Evolutionary conservation across 2,888 invertebrate genomes (phyloP), one percentile per base, ranked within the genome.

Genomic region (Chymomyza fuscimana): DNA sequence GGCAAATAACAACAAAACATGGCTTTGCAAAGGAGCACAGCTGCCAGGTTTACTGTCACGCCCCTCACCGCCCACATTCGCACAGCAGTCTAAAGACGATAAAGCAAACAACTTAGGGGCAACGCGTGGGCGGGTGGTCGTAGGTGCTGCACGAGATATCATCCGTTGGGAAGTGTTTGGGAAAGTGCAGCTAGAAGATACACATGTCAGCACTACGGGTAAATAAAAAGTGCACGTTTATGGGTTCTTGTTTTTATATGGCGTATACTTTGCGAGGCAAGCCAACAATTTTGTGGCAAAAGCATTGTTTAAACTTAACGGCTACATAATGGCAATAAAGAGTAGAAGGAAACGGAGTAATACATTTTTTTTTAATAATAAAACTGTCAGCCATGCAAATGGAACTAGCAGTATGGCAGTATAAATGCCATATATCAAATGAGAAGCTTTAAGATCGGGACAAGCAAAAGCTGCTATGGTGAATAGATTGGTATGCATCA

Each of bases 211-310:
- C 40, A 46, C 40, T 46, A 46, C 40, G 36, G 16, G 66, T 67
- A 71, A 78, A 79, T 79, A 80, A 80, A 80, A 80, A 74, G 73
- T 73, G 70, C 82, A 80, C 79, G 78, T 78, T 82, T 82, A 82
- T 81, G 73, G 78, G 67, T 65, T 70, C 25, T 25, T 25, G 25
- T 68, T 64, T 76, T 68, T 74, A 81, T 76, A 79, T 81, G 80
- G 70, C 78, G 85, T 80, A 82, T 85, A 82, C 82, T 72, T 80
- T 73, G 77, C 69, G 77, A 79, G 73, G 73, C 74, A 46, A 46
- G 4, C 6, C 40, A 46, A 46, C 40, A 46, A 12, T 46, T 46
- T 46, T 46, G 40, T 46, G 40, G 40, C 40, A 12, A 46, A 46
- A 46, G 40, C 12, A 46, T 46, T 46, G 40, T 46, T 46, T 46